Base-by-base conservation (phyloP, 1,140 invertebrate genomes). In the Drosophila tropicalis region DNA sequence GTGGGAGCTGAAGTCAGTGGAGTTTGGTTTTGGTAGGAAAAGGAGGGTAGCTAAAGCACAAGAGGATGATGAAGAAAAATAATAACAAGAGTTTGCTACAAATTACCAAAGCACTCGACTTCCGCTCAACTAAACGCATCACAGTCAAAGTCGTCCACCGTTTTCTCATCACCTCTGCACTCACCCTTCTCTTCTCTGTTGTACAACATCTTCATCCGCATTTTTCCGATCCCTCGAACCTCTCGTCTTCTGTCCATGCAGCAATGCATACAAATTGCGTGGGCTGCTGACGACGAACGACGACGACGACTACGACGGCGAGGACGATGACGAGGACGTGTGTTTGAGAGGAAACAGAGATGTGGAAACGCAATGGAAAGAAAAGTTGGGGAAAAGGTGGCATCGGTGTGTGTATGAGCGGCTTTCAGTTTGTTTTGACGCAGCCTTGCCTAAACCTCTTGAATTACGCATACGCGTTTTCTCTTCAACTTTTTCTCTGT, bases 61-160 rank as follows among this genome's bases (percentile, higher is more conserved):
- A 32, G n/a, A 51, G 62, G 44, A 51, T 51, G 44, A 51, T 51
- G 44, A 51, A 51, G 44, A 62, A 62, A 17, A 62, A 62, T 10
- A 51, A 32, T 40, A 79, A 62, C 55, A 70, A 51, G 65, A 78
- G 79, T 67, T 87, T 70, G 71, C 72, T 83, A 76, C 84, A 86
- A 89, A 89, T 86, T 86, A 66, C 76, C 76, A 76, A 86, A 86
- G 84, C 84, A 82, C 83, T 83, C 83, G 79, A 80, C 83, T 80
- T 86, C 83, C 83, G 83, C 72, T 84, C 72, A 83, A 77, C 84
- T 80, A 89, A 89, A 86, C 80, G 79, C 82, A 86, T 76, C 78
- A 65, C 67, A 72, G 72, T 80, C 72, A 63, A 75, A 77, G 69
- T 71, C 60, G 64, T 64, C 44, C 44, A 17, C 19, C 44, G 44